phyloP scores from a whole-genome alignment of 2,113 vertebrate genomes.

The Eidolon helvum region DNA sequence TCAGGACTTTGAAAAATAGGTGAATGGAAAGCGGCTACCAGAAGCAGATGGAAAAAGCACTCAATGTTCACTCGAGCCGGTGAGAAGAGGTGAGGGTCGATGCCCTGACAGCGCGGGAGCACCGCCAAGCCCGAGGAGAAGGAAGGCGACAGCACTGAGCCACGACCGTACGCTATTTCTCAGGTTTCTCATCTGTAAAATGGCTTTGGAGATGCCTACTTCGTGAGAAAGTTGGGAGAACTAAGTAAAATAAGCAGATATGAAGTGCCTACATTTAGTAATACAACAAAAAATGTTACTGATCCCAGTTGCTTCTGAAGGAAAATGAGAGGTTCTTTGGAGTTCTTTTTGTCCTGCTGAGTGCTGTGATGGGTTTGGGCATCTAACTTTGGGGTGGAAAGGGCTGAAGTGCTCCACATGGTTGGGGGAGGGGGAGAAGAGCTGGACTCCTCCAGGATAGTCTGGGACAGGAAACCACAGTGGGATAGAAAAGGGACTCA shows the following conservation, averaged over 20 bases:
- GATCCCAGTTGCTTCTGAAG: neutral
- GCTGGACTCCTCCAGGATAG: neutral
- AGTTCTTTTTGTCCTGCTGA: neutral
- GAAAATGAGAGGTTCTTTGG: neutral
- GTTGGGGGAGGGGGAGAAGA: neutral
- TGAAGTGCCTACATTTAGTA: neutral
- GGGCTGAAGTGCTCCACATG: neutral
- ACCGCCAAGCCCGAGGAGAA: accelerated
- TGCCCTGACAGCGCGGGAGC: accelerated
- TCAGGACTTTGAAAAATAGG: neutral
- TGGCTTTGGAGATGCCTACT: neutral
- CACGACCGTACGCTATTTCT: neutral
- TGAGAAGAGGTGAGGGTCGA: neutral
- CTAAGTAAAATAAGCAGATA: too few relatives aligned
- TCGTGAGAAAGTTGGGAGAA: neutral
- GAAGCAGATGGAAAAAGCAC: neutral
- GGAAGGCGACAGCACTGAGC: neutral
- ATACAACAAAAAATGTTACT: accelerated
- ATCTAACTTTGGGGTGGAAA: neutral
- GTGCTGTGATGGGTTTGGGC: neutral
- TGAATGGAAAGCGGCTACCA: neutral
- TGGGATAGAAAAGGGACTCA: accelerated
- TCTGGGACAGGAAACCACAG: neutral
- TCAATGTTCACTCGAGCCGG: neutral
- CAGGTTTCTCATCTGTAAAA: neutral